Evolutionary conservation across 2,888 invertebrate genomes (phyloP).

Genomic region (Macrophya annulata): DNA sequence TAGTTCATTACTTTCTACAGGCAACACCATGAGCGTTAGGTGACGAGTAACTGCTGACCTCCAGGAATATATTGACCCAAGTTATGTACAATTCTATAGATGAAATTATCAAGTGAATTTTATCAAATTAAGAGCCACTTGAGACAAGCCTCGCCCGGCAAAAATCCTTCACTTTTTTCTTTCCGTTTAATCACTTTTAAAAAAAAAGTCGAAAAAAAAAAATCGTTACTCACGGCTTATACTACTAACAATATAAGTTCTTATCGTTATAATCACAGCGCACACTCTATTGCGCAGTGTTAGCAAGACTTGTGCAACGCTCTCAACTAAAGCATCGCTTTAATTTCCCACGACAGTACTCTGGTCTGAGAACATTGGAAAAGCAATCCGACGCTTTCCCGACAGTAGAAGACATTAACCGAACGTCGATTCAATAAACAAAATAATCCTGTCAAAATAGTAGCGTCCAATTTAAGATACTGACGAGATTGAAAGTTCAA

Average conservation of each 20-base stretch:
- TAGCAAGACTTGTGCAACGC: slow-evolving; percentile 18
- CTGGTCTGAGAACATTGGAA: slow-evolving; percentile 19
- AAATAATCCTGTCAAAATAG: slow-evolving; percentile 14
- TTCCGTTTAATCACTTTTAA: not conserved
- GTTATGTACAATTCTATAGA: not conserved
- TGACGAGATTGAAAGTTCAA: not conserved
- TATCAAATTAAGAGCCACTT: not conserved
- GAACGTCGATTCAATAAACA: slow-evolving; percentile 28
- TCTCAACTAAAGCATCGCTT: slow-evolving; percentile 29
- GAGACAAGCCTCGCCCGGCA: not conserved
- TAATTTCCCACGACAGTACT: slow-evolving; percentile 48
- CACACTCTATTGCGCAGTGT: slow-evolving; percentile 11
- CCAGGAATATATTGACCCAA: not conserved
- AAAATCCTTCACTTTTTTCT: not conserved
- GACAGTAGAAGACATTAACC: slow-evolving; percentile 24
- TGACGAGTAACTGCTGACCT: not conserved
- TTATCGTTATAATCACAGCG: slow-evolving; percentile 14
- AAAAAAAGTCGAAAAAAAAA: not conserved
- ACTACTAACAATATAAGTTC: slow-evolving; percentile 20
- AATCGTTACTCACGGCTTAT: not conserved
- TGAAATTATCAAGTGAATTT: not conserved
- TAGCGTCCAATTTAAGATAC: not conserved
- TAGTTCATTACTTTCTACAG: slow-evolving; percentile 47
- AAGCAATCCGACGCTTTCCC: slow-evolving; percentile 37
- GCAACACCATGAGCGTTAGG: slow-evolving; percentile 2